These are phyloP conservation scores for Toxotes chatareus DNA, from an alignment of 2,113 vertebrate genomes.

Conservation along the genomic window DNA sequence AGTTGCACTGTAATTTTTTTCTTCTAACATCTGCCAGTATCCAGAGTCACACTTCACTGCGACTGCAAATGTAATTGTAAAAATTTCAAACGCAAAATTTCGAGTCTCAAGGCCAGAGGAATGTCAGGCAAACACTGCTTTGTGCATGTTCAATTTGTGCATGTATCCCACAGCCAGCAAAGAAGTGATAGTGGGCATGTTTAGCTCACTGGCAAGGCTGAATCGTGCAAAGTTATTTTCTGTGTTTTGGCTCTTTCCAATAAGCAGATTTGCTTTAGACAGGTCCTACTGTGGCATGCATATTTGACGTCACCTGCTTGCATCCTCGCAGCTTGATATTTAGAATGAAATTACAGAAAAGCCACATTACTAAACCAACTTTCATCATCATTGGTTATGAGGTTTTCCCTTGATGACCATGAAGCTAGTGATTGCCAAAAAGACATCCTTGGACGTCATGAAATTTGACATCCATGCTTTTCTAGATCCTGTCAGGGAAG, in stretches of 20 bases:
- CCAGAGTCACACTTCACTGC: slow-evolving; percentile 4
- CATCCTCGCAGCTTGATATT: slow-evolving; percentile 6
- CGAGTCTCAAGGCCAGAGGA: slow-evolving; percentile 45
- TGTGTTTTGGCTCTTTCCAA: slow-evolving; percentile 6
- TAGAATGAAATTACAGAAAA: slow-evolving; percentile 29
- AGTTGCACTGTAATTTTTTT: neutral
- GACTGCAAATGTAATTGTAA: slow-evolving; percentile 7
- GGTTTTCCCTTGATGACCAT: neutral
- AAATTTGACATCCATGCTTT: slow-evolving; percentile 9
- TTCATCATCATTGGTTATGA: neutral
- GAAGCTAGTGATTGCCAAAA: slow-evolving; percentile 1
- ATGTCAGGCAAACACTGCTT: slow-evolving; percentile 24
- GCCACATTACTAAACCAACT: slow-evolving; percentile 21
- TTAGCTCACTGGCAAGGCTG: slow-evolving; percentile 32
- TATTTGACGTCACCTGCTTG: slow-evolving; percentile 28
- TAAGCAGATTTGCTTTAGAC: slow-evolving; percentile 30
- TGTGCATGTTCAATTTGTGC: slow-evolving; percentile 25
- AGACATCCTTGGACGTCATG: neutral
- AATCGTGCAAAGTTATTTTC: slow-evolving; percentile 36
- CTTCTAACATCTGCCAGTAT: neutral
- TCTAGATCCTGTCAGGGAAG: slow-evolving; percentile 1
- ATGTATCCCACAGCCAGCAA: slow-evolving; percentile 20
- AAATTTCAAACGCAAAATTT: slow-evolving; percentile 14
- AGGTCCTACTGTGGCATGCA: slow-evolving; percentile 57
- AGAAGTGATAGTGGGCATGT: slow-evolving; percentile 14